Conservation (phyloP, 2,113 vertebrate species). For the Danionella cerebrum region DNA sequence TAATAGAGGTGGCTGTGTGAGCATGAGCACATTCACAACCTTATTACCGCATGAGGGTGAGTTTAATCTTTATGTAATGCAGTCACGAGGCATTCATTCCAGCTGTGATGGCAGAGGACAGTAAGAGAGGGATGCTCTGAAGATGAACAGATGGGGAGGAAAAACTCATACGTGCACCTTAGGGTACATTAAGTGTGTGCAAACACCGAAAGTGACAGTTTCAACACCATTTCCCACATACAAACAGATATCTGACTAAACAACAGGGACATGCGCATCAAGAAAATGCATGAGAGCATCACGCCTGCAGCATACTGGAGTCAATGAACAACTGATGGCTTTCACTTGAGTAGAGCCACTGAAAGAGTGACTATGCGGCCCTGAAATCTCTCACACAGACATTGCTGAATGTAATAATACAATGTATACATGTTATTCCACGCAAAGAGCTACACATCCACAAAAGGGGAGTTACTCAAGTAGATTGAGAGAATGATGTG, state of each 20-base stretch:
- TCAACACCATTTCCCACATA: conserved; percentile 12
- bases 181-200: background rate
- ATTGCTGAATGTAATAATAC: no score
- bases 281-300: background rate
- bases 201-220: background rate
- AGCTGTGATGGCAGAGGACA: conserved; percentile 13
- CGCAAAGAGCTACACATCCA: no score
- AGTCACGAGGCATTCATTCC: background rate
- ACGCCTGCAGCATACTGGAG: background rate
- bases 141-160: background rate
- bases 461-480: no score
- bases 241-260: background rate
- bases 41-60: background rate
- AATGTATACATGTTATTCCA: no score
- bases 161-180: background rate
- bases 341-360: no score
- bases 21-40: background rate
- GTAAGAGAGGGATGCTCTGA: background rate
- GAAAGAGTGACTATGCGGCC: no score
- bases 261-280: background rate
- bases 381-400: no score
- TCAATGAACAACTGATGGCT: conserved; percentile 14
- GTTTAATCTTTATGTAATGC: conserved; percentile 3
- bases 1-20: background rate
- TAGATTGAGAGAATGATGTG: no score